These are phyloP conservation scores for Ceyx margarethae DNA, from an alignment of 2,113 vertebrate genomes.

Conservation along the genomic window DNA sequence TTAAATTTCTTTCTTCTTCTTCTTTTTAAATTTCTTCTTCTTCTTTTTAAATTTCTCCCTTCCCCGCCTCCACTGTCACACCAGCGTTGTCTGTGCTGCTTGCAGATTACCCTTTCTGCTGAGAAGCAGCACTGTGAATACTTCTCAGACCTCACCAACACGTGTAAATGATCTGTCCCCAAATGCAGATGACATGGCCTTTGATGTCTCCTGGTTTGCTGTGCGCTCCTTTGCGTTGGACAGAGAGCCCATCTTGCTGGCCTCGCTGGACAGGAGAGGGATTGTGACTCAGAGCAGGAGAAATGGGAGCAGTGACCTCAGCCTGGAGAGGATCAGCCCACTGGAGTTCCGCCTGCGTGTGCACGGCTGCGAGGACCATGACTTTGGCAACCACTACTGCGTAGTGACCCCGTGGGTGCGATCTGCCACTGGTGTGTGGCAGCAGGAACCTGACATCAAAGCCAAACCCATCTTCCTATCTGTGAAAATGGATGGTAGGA, in stretches of 20 bases:
- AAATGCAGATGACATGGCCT: slow-evolving; percentile 83
- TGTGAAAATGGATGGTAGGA: slow-evolving; percentile 90
- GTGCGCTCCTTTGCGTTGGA: slow-evolving; percentile 75
- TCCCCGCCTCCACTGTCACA: not conserved
- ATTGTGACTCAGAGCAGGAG: slow-evolving; percentile 77
- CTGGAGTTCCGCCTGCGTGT: slow-evolving; percentile 82
- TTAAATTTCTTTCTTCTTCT: not conserved
- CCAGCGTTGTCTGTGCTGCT: not conserved
- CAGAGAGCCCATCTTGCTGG: slow-evolving; percentile 68
- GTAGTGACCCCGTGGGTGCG: slow-evolving; percentile 86
- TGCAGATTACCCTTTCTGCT: not conserved
- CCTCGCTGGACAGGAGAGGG: slow-evolving; percentile 82
- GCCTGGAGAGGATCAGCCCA: slow-evolving; percentile 80
- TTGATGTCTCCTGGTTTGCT: slow-evolving; percentile 90
- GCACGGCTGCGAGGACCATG: slow-evolving; percentile 84
- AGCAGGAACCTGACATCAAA: slow-evolving; percentile 77
- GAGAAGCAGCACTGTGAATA: not conserved
- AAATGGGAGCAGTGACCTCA: slow-evolving; percentile 85
- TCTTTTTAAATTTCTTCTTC: not conserved
- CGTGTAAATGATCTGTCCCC: not conserved
- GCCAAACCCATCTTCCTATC: slow-evolving; percentile 84
- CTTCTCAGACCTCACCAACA: not conserved
- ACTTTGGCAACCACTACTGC: slow-evolving; percentile 90
- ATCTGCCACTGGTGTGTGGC: slow-evolving; percentile 83
- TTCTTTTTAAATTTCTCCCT: no score